Evolutionary conservation across 1,140 invertebrate genomes (phyloP).

Genomic region (Vollenhovia emeryi): DNA sequence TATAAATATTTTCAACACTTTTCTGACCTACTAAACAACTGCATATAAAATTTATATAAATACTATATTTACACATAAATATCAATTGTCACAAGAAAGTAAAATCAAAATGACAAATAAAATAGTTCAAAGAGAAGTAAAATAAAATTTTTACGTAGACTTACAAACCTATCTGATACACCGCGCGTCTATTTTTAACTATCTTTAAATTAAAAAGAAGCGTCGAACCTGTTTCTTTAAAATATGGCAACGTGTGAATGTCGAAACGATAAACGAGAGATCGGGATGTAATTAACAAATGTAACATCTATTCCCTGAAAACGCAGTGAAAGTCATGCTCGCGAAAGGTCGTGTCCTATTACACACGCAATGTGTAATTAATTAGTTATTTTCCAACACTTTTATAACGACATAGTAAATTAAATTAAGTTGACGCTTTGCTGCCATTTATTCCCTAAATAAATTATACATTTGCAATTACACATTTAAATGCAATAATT

Average conservation of each 20-base stretch:
- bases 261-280: not conserved
- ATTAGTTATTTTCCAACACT: not conserved
- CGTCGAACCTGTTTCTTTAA: not conserved
- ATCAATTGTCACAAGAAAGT: not conserved
- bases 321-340: not conserved
- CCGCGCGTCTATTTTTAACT: not conserved
- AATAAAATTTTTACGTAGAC: not conserved
- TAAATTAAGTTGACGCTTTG: not conserved
- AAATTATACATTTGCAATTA: not conserved
- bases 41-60: not conserved
- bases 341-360: not conserved
- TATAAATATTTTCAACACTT: not conserved
- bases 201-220: not conserved
- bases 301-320: not conserved
- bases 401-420: not conserved
- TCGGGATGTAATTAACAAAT: not conserved
- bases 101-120: not conserved
- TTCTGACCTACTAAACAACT: not conserved
- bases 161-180: not conserved
- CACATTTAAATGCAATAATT: not conserved
- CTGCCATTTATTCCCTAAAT: slow-evolving; percentile 7
- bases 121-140: not conserved
- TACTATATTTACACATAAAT: not conserved
- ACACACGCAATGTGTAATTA: not conserved
- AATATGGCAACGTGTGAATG: not conserved